Percentiles rank a stretch among this genome's conserved stretches.
phyloP scores from a whole-genome alignment of 2,797 vertebrate genomes.

The Pristis pectinata region DNA sequence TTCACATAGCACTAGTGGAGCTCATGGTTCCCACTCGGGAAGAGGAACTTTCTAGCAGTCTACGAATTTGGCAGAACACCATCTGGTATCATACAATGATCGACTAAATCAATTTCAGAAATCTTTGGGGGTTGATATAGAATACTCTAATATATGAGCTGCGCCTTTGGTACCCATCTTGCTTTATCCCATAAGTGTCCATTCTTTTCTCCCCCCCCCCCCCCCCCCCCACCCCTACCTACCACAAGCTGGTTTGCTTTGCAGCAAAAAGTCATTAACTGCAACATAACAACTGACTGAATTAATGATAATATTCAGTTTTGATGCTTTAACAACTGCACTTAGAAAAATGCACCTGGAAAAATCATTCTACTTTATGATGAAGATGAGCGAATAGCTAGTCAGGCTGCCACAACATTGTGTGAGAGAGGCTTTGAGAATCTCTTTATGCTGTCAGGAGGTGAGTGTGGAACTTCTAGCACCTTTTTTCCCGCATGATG shows the following conservation, averaged over 20 bases:
- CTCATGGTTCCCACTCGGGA: not conserved
- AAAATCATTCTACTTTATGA: slow-evolving; percentile 93
- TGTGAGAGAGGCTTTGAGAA: slow-evolving; percentile 91
- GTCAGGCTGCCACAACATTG: slow-evolving; percentile 83
- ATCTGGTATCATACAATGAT: not conserved
- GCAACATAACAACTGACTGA: too few relatives aligned
- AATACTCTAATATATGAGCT: not conserved
- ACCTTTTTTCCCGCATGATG: not conserved
- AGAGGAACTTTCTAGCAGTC: not conserved
- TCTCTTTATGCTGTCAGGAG: slow-evolving; percentile 89
- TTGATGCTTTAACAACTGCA: slow-evolving; percentile 52
- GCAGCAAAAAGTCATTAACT: not conserved
- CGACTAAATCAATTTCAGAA: not conserved
- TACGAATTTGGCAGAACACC: not conserved
- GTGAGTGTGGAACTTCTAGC: slow-evolving; percentile 51
- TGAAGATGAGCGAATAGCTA: slow-evolving; percentile 82
- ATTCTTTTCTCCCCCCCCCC: not conserved
- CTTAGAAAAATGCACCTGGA: slow-evolving; percentile 77
- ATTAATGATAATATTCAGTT: not conserved
- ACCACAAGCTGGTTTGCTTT: not conserved
- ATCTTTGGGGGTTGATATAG: not conserved
- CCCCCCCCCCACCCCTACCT: too few relatives aligned
- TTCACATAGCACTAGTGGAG: not conserved
- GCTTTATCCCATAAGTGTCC: not conserved
- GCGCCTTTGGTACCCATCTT: not conserved